A percentile compares a stretch with the other conserved stretches of the same genome.
Evolutionary conservation across 2,888 invertebrate species (phyloP).

Genomic region (Unio delphinus): DNA sequence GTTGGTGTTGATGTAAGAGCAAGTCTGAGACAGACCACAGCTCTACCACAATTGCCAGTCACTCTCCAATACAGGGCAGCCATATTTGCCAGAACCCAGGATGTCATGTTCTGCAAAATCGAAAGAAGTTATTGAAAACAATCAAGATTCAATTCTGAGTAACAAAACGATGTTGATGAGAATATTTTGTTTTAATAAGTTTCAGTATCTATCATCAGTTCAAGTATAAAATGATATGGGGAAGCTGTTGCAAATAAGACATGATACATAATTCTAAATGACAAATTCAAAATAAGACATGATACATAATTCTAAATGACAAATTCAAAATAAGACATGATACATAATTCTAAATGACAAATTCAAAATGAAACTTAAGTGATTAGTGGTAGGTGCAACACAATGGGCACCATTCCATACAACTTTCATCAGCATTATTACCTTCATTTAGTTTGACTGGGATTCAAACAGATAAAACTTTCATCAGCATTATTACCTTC

Average conservation of each 20-base stretch:
- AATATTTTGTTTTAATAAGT: background rate
- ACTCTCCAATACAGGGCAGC: constrained; percentile 85
- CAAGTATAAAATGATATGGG: background rate
- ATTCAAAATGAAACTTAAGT: no score
- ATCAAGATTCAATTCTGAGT: background rate
- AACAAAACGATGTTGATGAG: background rate
- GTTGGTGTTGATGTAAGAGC: constrained; percentile 81
- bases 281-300: no score
- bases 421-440: no score
- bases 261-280: no score
- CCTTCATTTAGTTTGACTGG: no score
- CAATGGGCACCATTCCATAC: no score
- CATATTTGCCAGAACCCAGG: constrained; percentile 84
- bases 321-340: background rate
- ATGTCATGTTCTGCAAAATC: constrained; percentile 76
- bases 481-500: no score
- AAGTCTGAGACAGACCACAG: constrained; percentile 82
- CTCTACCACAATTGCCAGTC: constrained; percentile 80
- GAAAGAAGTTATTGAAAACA: background rate
- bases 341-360: no score
- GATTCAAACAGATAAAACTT: no score
- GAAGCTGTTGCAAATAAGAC: background rate
- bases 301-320: no score
- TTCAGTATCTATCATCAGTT: background rate
- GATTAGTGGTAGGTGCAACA: no score